Base-by-base conservation (phyloP, 2,797 vertebrate genomes). In the Tinamus major region DNA sequence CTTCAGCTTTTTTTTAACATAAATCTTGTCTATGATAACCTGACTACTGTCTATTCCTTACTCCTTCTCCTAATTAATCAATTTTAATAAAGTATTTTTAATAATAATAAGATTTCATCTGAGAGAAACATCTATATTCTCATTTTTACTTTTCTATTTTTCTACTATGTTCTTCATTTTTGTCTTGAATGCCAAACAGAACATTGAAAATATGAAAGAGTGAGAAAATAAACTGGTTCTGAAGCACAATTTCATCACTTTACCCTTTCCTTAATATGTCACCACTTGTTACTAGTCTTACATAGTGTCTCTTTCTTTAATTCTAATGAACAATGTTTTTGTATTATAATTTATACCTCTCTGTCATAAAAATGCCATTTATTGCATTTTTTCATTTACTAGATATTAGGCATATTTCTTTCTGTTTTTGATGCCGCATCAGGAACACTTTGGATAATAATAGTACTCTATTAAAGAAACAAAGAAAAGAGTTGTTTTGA, bases 341-440 rank as follows among this genome's bases (percentile, higher is more conserved):
- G 1, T 46, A 8, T 49, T 59, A 41, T 35, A 61, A 44, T 74
- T 26, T 65, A 51, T 75, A 58, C 10, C 5, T 62, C 3, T 15
- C 24, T 48, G 29, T 2, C 7, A 27, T 10, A 51, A 89, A 35
- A 59, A 2, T 0, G 3, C 11, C 4, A 39, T 64, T 39, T 39
- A 26, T 61, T 4, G 55, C 55, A 21, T 2, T 70, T 62, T n/a
- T 65, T 33, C 2, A 42, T 78, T 39, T 48, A 23, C 10, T 67
- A 21, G 2, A 46, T 55, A 72, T 76, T 80, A 68, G 35, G 39
- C 6, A 39, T 12, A 35, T 29, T 5, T 39, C 42, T 44, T 5
- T 39, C 42, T 44, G 42, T 20, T 82, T 68, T 26, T 31, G 7
- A 77, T 37, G 5, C 21, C 24, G 10, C 18, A 63, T 65, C 4